These are phyloP conservation scores for Bradypodion ventrale DNA, from an alignment of 2,797 vertebrate genomes.

Conservation along the genomic window DNA sequence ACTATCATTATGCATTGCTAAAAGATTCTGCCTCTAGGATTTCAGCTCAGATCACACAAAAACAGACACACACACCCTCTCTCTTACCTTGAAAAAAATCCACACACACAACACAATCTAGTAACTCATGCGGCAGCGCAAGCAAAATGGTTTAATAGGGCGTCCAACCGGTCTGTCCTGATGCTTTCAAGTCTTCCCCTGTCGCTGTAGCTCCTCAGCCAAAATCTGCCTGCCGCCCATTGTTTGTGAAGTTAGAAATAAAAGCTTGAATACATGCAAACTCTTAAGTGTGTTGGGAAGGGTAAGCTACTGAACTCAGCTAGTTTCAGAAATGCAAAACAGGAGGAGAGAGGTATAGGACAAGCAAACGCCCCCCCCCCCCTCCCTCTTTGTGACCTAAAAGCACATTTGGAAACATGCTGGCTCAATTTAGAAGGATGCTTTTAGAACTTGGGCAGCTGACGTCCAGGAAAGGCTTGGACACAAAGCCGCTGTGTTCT, in stretches of 20 bases:
- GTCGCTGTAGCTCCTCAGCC: constrained; percentile 24
- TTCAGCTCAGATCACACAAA: constrained; percentile 29
- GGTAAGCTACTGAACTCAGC: background rate
- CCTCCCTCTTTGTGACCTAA: constrained; percentile 63
- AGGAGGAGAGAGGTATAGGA: background rate
- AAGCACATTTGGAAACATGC: constrained; percentile 55
- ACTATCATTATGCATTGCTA: constrained; percentile 47
- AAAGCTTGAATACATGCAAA: constrained; percentile 42
- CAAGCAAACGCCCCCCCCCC: background rate
- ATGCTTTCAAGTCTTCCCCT: constrained; percentile 5
- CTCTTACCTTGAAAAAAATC: background rate
- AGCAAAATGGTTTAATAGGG: constrained; percentile 52
- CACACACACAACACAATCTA: constrained; percentile 38
- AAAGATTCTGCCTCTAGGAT: constrained; percentile 46
- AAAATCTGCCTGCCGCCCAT: constrained; percentile 42
- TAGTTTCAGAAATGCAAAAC: constrained; percentile 59
- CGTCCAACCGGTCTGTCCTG: constrained; percentile 56
- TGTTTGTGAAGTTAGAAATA: background rate
- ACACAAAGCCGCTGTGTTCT: accelerated
- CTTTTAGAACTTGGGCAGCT: constrained; percentile 42
- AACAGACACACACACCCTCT: background rate
- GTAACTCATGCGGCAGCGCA: constrained; percentile 26
- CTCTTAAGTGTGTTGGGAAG: constrained; percentile 27
- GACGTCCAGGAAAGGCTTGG: constrained; percentile 14
- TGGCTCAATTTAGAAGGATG: constrained; percentile 41